phyloP scores from a whole-genome alignment of 2,888 invertebrate species.

The Orchesellides sinensis region DNA sequence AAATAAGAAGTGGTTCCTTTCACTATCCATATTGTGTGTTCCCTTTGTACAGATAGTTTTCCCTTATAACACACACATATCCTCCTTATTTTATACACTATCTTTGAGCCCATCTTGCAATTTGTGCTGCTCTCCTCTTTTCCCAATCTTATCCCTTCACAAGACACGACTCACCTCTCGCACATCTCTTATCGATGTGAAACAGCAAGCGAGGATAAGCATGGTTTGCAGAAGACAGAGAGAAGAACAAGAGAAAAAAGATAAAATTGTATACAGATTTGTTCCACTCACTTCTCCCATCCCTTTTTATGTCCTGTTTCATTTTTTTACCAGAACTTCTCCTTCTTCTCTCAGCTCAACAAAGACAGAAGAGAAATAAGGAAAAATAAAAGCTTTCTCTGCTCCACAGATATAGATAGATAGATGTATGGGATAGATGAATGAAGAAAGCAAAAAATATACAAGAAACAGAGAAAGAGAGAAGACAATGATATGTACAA shows the following conservation, averaged over 20 bases:
- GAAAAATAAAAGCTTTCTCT: neutral
- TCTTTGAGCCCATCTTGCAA: constrained; percentile 50
- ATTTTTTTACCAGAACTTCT: constrained; percentile 47
- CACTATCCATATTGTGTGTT: too few species aligned
- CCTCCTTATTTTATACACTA: constrained; percentile 18
- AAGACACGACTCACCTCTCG: neutral
- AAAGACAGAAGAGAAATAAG: neutral
- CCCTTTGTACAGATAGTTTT: too few species aligned
- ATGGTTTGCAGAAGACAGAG: too few species aligned
- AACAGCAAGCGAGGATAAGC: neutral
- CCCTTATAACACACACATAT: too few species aligned
- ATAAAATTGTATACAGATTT: constrained; percentile 61
- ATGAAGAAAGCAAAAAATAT: neutral
- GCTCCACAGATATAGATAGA: too few species aligned
- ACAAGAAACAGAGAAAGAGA: constrained; percentile 9
- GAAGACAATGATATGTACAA: constrained; percentile 34
- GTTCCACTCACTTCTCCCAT: constrained; percentile 45
- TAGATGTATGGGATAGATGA: neutral
- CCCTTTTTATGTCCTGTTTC: constrained; percentile 35
- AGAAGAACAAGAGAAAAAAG: too few species aligned
- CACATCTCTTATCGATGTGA: constrained; percentile 37
- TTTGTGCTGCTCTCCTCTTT: constrained; percentile 63
- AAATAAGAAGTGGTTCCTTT: too few species aligned
- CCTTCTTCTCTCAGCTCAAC: too few species aligned
- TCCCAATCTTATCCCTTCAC: constrained; percentile 62